A percentile compares a stretch with the other conserved stretches of the same genome.
These are phyloP conservation scores for Sylvia borin DNA, from an alignment of 2,797 vertebrate genomes.

Conservation along the genomic window DNA sequence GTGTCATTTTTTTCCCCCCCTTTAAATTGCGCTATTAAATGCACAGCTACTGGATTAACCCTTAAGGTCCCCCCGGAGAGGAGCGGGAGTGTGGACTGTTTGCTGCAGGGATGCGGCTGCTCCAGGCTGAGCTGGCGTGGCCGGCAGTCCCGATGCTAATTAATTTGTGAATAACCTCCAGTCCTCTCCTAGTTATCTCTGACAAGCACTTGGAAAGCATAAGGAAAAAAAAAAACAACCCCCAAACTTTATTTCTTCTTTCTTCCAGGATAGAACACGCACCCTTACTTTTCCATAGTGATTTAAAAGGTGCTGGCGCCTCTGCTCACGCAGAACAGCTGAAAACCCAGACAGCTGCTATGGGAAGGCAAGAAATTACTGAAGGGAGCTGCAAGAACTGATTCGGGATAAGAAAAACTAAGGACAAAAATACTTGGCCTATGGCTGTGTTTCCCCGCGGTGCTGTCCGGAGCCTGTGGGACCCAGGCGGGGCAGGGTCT, in stretches of 20 bases:
- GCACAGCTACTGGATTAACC: constrained; percentile 57
- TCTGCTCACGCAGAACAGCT: neutral
- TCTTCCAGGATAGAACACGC: neutral
- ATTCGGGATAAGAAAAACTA: neutral
- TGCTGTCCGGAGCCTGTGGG: fast-evolving
- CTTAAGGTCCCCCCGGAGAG: neutral
- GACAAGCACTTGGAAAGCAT: neutral
- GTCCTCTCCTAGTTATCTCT: neutral
- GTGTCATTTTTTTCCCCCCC: constrained; percentile 35
- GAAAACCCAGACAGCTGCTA: neutral
- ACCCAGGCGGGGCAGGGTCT: neutral
- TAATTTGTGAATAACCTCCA: neutral
- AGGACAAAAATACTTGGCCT: neutral
- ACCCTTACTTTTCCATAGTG: neutral
- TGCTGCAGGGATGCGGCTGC: constrained; percentile 11
- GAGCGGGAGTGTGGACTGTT: neutral
- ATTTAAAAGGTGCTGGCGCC: neutral
- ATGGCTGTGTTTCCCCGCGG: neutral
- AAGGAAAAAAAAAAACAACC: neutral
- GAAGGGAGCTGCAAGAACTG: neutral
- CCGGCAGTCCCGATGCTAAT: neutral
- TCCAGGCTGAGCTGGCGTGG: neutral
- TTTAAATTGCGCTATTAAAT: constrained; percentile 53
- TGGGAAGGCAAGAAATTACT: neutral
- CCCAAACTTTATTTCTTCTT: neutral